These are phyloP conservation scores for Gavialis gangeticus DNA, from an alignment of 2,113 vertebrate genomes.

Conservation along the genomic window DNA sequence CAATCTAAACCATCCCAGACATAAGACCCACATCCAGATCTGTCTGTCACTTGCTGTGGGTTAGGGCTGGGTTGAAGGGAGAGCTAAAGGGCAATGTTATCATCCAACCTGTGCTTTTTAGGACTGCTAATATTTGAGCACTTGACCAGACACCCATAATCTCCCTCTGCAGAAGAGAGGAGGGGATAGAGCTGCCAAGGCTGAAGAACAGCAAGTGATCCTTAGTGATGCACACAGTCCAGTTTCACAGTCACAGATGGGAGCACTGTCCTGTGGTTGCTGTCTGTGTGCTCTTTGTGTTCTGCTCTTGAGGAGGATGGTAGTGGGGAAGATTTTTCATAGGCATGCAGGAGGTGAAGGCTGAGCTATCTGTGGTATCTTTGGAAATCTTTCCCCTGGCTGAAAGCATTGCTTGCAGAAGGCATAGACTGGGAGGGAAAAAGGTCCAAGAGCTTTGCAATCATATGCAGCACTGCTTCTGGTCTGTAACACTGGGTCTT, in stretches of 20 bases:
- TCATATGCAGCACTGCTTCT: background rate
- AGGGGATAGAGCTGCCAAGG: background rate
- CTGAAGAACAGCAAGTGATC: background rate
- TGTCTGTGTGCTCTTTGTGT: background rate
- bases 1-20: background rate
- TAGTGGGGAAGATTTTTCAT: background rate
- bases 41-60: too few relatives aligned
- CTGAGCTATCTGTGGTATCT: background rate
- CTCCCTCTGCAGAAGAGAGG: background rate
- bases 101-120: background rate
- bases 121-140: background rate
- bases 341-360: background rate
- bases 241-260: background rate
- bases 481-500: background rate
- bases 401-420: background rate
- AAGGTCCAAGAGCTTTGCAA: background rate
- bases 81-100: too few relatives aligned
- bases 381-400: background rate
- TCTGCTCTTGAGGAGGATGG: background rate
- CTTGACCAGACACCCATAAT: background rate
- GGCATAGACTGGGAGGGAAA: background rate
- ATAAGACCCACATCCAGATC: too few relatives aligned
- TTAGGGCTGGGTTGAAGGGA: too few relatives aligned
- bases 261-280: background rate
- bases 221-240: background rate